Conservation (phyloP, 1,140 invertebrate genomes). For the Papilio polyxenes region DNA sequence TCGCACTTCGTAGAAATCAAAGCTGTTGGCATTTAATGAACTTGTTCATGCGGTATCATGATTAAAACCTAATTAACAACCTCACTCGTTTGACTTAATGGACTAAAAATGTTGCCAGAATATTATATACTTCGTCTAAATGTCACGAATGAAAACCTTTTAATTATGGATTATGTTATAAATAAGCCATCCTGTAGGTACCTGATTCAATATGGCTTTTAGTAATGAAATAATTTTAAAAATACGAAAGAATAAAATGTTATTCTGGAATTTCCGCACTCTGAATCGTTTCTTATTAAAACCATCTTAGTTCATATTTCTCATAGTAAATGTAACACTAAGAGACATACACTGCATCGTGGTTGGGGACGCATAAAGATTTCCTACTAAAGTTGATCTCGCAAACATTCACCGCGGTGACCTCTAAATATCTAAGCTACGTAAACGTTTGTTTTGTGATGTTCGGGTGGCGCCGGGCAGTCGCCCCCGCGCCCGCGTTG, state of each 20-base stretch:
- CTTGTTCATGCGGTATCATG: constrained; percentile 22
- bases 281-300: background rate
- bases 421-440: constrained; percentile 44
- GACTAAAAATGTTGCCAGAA: constrained; percentile 17
- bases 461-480: constrained; percentile 47
- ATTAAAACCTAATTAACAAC: constrained; percentile 29
- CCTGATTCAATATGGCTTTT: background rate
- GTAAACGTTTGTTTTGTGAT: constrained; percentile 37
- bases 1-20: constrained; percentile 28
- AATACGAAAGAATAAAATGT: no score
- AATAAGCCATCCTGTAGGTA: background rate
- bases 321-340: background rate
- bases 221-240: background rate
- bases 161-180: background rate
- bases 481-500: constrained; percentile 47
- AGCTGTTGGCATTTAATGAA: constrained; percentile 25
- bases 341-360: background rate
- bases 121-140: background rate
- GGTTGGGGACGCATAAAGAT: background rate
- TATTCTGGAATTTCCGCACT: no score
- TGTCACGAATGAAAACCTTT: constrained; percentile 2
- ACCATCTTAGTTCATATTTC: background rate
- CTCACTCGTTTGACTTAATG: constrained; percentile 19
- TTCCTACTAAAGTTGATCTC: background rate
- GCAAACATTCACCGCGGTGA: constrained; percentile 39